Percentiles rank a stretch among this genome's conserved stretches.
phyloP scores from a whole-genome alignment of 2,113 vertebrate species.

The Malurus alboscapulatus region DNA sequence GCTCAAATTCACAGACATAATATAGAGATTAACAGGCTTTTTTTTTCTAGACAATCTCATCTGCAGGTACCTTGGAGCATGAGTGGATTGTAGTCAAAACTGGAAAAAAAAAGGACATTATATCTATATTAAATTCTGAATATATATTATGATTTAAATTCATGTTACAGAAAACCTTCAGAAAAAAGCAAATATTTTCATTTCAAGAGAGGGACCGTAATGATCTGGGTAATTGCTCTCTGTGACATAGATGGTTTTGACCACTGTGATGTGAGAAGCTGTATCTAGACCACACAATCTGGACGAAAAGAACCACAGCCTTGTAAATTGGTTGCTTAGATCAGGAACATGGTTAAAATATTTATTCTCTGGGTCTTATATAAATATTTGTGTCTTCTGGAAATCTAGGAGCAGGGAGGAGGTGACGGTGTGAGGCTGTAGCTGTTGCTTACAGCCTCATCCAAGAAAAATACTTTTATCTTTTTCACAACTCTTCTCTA shows the following conservation, averaged over 20 bases:
- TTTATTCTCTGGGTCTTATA: rapidly evolving
- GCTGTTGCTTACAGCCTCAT: neutral
- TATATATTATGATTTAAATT: neutral
- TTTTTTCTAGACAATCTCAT: neutral
- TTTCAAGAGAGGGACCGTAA: neutral
- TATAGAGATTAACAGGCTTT: neutral
- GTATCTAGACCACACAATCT: neutral
- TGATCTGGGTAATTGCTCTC: neutral
- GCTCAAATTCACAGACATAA: neutral
- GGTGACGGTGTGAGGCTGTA: neutral
- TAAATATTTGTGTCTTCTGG: neutral
- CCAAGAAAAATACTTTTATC: rapidly evolving
- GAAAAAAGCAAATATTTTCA: neutral
- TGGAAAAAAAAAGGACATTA: neutral
- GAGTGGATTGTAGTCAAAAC: neutral
- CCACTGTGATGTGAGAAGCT: neutral
- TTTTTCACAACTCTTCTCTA: neutral
- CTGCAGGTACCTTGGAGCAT: neutral
- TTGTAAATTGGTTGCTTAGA: neutral
- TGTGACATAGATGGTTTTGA: neutral
- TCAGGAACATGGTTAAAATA: neutral
- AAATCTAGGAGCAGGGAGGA: neutral
- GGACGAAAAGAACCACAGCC: neutral
- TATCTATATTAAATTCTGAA: neutral
- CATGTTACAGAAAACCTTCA: neutral